These are phyloP conservation scores for Wiebesia pumilae DNA, from an alignment of 1,140 invertebrate genomes.

Conservation along the genomic window DNA sequence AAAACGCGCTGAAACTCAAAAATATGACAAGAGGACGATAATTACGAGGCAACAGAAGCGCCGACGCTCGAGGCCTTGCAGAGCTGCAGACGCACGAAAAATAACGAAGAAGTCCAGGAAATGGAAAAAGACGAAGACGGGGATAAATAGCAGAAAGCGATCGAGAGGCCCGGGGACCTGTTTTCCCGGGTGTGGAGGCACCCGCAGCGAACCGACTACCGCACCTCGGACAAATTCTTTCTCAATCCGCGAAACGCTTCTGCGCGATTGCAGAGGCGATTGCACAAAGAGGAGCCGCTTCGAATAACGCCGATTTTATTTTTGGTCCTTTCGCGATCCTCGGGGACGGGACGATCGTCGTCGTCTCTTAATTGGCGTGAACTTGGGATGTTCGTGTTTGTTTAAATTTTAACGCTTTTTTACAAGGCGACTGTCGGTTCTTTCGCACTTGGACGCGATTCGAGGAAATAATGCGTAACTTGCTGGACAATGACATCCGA, in stretches of 20 bases:
- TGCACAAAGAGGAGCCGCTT: not conserved
- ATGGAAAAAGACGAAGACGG: not conserved
- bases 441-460: too few species aligned
- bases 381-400: not conserved
- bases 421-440: too few species aligned
- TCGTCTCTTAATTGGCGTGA: not conserved
- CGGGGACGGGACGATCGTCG: not conserved
- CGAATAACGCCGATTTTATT: not conserved
- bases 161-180: slow-evolving; percentile 31
- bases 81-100: not conserved
- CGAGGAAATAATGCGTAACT: too few species aligned
- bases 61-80: not conserved
- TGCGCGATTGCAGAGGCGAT: not conserved
- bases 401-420: not conserved
- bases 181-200: slow-evolving; percentile 2
- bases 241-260: not conserved
- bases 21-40: not conserved
- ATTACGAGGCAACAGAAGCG: slow-evolving; percentile 12
- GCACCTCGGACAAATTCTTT: slow-evolving; percentile 11
- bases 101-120: slow-evolving; percentile 25
- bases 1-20: not conserved
- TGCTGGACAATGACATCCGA: not conserved
- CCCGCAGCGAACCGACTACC: slow-evolving; percentile 16
- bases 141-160: slow-evolving; percentile 42
- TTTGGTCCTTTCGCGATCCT: not conserved